Percentiles rank a stretch among this genome's conserved stretches.
Conservation (phyloP, 2,113 vertebrate genomes). For the Hassar affinis region DNA sequence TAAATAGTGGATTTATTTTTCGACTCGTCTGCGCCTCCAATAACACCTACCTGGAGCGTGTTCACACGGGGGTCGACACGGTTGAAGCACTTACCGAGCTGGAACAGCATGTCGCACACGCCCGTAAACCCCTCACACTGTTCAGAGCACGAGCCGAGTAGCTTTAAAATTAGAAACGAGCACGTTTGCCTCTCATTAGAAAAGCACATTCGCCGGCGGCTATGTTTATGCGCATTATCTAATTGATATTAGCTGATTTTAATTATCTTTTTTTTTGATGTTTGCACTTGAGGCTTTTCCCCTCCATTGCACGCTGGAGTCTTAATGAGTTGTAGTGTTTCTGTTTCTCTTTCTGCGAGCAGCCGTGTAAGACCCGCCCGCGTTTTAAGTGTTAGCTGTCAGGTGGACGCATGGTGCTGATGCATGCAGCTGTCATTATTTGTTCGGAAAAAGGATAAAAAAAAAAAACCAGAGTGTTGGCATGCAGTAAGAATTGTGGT, state of each 20-base stretch:
- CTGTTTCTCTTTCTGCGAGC: conserved; percentile 16
- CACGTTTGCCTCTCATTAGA: conserved; percentile 4
- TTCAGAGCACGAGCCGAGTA: neutral
- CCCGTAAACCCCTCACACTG: neutral
- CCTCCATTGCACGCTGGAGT: conserved; percentile 37
- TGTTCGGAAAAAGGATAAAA: neutral
- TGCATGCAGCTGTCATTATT: neutral
- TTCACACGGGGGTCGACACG: neutral
- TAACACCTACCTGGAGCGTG: neutral
- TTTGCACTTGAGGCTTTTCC: conserved; percentile 51
- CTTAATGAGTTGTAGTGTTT: conserved; percentile 36
- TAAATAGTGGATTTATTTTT: no score
- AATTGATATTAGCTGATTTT: conserved; percentile 67
- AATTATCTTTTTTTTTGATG: conserved; percentile 55
- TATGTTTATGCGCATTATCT: conserved; percentile 43
- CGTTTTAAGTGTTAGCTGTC: conserved; percentile 4
- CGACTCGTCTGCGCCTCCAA: no score
- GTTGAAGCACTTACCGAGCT: neutral
- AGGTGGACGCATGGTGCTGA: neutral
- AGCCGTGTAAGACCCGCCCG: neutral
- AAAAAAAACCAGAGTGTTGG: neutral
- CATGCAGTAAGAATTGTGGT: neutral
- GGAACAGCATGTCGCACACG: neutral
- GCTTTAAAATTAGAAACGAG: conserved; percentile 19
- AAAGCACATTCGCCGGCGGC: conserved; percentile 7